phyloP scores from a whole-genome alignment of 2,113 vertebrate species.

The Brevimyrus niger region DNA sequence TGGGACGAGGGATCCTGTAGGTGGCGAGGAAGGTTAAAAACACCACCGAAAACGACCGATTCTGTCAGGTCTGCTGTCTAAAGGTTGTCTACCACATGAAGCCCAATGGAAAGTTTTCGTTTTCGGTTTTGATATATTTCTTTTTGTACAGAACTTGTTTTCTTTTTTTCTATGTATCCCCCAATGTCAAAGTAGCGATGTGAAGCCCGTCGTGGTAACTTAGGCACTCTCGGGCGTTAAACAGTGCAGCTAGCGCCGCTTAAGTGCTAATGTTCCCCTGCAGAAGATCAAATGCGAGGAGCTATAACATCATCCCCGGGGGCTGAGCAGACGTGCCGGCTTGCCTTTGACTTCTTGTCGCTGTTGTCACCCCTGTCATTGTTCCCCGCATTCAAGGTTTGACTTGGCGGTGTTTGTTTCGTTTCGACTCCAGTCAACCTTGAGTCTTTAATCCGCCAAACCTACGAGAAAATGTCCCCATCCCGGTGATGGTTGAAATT shows the following conservation, averaged over 20 bases:
- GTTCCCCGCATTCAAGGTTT: neutral
- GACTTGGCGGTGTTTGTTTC: neutral
- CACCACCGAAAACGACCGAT: neutral
- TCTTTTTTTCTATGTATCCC: neutral
- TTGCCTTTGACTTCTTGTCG: neutral
- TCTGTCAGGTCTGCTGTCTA: neutral
- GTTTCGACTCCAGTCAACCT: neutral
- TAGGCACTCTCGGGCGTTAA: neutral
- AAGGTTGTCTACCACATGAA: neutral
- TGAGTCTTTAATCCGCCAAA: neutral
- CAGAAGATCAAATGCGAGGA: neutral
- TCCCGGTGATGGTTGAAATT: neutral
- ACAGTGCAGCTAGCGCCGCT: neutral
- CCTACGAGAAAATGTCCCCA: neutral
- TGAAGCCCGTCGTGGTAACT: neutral
- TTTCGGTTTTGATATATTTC: neutral
- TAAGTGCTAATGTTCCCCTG: neutral
- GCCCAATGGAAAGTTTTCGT: neutral
- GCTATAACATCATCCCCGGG: neutral
- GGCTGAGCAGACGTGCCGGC: neutral
- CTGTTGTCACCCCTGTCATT: neutral
- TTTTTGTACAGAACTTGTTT: neutral
- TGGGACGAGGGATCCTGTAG: constrained; percentile 1
- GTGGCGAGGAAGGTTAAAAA: constrained; percentile 11
- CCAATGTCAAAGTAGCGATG: neutral